Evolutionary conservation across 2,113 vertebrate genomes (phyloP).

Genomic region (Calidris pugnax): DNA sequence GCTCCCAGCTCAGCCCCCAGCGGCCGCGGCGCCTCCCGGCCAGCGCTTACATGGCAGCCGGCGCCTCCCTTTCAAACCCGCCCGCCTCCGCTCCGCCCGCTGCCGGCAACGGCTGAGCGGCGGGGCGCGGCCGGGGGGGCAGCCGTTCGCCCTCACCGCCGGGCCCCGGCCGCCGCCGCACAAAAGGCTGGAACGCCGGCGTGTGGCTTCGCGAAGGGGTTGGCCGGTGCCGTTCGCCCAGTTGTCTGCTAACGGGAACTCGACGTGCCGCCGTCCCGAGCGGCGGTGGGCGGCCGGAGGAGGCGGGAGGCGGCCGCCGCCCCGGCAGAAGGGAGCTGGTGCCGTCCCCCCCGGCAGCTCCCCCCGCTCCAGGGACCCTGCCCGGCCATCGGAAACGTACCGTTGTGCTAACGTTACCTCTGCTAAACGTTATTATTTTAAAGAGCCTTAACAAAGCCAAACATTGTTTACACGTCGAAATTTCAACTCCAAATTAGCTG

Average conservation of each 20-base stretch:
- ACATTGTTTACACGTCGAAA: fast-evolving
- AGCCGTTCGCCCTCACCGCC: fast-evolving
- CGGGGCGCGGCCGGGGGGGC: background rate
- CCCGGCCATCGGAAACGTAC: fast-evolving
- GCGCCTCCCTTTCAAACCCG: conserved; percentile 33
- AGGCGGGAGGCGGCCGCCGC: background rate
- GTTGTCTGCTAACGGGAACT: fast-evolving
- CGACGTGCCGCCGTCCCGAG: background rate
- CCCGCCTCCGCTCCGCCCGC: conserved; percentile 41
- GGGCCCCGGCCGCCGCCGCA: too few relatives aligned
- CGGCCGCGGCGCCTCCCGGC: background rate
- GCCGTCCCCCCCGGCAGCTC: background rate
- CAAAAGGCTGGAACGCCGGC: fast-evolving
- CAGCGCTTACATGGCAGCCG: background rate
- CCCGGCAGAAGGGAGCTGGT: background rate
- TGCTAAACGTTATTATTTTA: fast-evolving
- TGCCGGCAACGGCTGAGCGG: background rate
- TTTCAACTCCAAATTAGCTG: too few relatives aligned
- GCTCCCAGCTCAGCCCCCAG: background rate
- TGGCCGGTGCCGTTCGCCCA: fast-evolving
- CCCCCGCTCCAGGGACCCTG: background rate
- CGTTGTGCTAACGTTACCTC: fast-evolving
- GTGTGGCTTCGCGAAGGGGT: fast-evolving
- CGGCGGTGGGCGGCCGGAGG: fast-evolving
- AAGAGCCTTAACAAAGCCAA: fast-evolving